These are phyloP conservation scores for Acronicta alni DNA, from an alignment of 2,888 invertebrate species.

Conservation along the genomic window DNA sequence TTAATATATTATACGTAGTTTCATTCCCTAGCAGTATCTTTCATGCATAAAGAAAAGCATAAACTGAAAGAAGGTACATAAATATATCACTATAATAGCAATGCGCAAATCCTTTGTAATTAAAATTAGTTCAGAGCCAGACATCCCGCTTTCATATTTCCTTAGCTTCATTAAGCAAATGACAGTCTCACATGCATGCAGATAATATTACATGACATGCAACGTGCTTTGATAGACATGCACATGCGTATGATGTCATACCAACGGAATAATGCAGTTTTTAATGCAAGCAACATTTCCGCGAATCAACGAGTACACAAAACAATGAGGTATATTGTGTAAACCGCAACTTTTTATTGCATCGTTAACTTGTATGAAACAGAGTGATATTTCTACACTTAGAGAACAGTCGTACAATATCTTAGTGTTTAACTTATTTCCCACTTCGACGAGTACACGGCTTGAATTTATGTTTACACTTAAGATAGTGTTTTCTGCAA, in stretches of 20 bases:
- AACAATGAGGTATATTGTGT: no score
- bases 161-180: constrained; percentile 55
- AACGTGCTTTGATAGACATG: constrained; percentile 6
- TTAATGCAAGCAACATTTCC: neutral
- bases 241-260: constrained; percentile 7
- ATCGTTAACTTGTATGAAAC: constrained; percentile 22
- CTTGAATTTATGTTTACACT: constrained; percentile 44
- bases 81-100: constrained; percentile 10
- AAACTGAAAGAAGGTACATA: constrained; percentile 4
- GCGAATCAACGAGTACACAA: neutral
- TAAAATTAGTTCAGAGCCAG: constrained; percentile 39
- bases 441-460: constrained; percentile 22
- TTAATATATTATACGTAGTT: neutral
- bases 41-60: constrained; percentile 8
- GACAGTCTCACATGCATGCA: constrained; percentile 33
- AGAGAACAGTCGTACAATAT: constrained; percentile 23
- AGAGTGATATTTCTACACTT: constrained; percentile 16
- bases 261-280: neutral
- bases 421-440: constrained; percentile 34
- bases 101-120: constrained; percentile 41
- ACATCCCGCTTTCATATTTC: constrained; percentile 32
- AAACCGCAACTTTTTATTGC: constrained; percentile 7
- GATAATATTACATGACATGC: constrained; percentile 38
- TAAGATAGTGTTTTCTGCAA: constrained; percentile 44
- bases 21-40: neutral